Evolutionary conservation across 2,888 invertebrate genomes (phyloP).

Genomic region (Cerastis leucographa): DNA sequence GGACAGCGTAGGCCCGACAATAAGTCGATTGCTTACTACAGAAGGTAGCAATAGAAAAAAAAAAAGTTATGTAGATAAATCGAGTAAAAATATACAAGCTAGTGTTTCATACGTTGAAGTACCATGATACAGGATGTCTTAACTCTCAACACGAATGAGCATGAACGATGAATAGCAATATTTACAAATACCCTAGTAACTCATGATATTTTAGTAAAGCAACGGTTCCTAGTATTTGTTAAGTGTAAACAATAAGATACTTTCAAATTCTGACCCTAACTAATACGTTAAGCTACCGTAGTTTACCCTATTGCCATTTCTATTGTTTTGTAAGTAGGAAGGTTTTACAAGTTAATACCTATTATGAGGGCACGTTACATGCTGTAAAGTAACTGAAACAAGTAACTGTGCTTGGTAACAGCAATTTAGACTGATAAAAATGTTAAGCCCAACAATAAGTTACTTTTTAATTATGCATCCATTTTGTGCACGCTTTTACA

Average conservation of each 20-base stretch:
- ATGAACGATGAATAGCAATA: background rate
- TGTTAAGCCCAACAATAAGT: background rate
- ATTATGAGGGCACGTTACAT: conserved; percentile 30
- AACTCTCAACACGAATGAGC: background rate
- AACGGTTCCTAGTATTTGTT: conserved; percentile 36
- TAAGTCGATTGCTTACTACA: too few species aligned
- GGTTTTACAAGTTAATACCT: conserved; percentile 17
- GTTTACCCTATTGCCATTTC: conserved; percentile 27
- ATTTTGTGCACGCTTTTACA: background rate
- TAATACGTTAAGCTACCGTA: conserved; percentile 41
- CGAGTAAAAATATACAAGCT: background rate
- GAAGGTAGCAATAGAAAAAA: too few species aligned
- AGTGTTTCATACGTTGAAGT: background rate
- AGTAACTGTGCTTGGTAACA: background rate
- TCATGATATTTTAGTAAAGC: conserved; percentile 6
- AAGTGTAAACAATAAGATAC: conserved; percentile 35
- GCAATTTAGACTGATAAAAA: background rate
- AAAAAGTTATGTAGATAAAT: background rate
- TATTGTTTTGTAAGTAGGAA: conserved; percentile 50
- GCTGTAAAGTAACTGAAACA: conserved; percentile 21
- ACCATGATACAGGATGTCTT: background rate
- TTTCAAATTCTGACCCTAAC: conserved; percentile 44
- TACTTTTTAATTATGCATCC: background rate
- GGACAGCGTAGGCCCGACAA: too few species aligned
- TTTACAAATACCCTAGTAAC: conserved; percentile 7